Evolutionary conservation across 2,797 vertebrate genomes (phyloP).

Genomic region (Sarcophilus harrisii): DNA sequence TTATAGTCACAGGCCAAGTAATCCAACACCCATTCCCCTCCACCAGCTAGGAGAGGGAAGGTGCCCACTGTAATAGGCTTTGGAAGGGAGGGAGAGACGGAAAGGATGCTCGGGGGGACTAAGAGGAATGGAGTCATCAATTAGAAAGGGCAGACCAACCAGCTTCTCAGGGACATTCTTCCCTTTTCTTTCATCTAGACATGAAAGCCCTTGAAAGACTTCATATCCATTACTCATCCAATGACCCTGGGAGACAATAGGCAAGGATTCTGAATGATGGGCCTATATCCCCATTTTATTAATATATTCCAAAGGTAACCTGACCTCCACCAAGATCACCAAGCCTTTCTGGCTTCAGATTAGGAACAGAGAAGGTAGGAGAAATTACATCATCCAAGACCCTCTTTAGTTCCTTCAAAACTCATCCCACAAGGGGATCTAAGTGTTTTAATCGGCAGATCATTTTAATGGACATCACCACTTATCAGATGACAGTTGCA

Average conservation of each 20-base stretch:
- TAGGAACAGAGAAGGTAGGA: not conserved
- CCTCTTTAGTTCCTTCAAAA: not conserved
- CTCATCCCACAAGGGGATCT: not conserved
- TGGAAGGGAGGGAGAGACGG: not conserved
- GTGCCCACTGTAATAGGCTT: not conserved
- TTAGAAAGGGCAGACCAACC: not conserved
- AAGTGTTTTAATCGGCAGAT: not conserved
- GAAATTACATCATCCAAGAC: not conserved
- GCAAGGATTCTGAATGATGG: not conserved
- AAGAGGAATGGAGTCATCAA: not conserved
- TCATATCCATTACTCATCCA: not conserved
- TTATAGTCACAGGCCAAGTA: slow-evolving; percentile 82
- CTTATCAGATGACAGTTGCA: not conserved
- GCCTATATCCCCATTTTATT: not conserved
- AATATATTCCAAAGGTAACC: not conserved
- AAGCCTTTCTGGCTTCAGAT: not conserved
- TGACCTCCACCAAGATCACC: not conserved
- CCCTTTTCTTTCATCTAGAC: not conserved
- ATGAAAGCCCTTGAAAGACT: not conserved
- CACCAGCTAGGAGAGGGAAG: not conserved
- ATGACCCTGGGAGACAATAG: not conserved
- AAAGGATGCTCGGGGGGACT: not conserved
- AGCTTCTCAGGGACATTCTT: not conserved
- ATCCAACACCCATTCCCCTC: slow-evolving; percentile 75
- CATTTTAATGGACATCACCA: not conserved